A percentile compares a stretch with the other conserved stretches of the same genome.
Conservation (phyloP, 2,888 invertebrate genomes). For the Drosophila greeni region DNA sequence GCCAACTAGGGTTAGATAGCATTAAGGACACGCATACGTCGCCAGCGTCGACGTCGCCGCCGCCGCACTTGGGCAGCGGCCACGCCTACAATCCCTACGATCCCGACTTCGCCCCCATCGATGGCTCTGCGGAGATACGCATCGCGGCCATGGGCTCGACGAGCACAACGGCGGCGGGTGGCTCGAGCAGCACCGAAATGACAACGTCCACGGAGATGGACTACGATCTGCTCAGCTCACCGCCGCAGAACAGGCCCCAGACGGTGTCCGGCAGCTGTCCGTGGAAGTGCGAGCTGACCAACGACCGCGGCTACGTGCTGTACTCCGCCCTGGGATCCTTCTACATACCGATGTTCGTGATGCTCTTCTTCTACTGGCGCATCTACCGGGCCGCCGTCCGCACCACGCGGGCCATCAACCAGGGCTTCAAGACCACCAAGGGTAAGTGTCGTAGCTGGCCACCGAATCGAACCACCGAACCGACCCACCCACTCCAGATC, state of each 20-base stretch:
- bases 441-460: constrained; percentile 79
- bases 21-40: constrained; percentile 48
- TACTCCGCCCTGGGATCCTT: constrained; percentile 99
- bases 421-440: constrained; percentile 92
- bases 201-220: constrained; percentile 49
- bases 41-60: constrained; percentile 6
- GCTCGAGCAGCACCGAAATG: constrained; percentile 21
- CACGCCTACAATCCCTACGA: constrained; percentile 74
- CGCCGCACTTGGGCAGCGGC: constrained; percentile 33
- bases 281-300: constrained; percentile 94
- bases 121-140: constrained; percentile 56
- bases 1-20: constrained; percentile 77
- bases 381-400: constrained; percentile 96
- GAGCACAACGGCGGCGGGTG: constrained; percentile 12
- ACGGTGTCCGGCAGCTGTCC: constrained; percentile 83
- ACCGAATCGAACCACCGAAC: not conserved
- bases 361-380: constrained; percentile 98
- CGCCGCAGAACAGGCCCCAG: constrained; percentile 43
- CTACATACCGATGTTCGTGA: constrained; percentile 98
- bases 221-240: constrained; percentile 41
- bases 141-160: constrained; percentile 48
- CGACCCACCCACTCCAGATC: constrained; percentile 24
- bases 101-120: constrained; percentile 66
- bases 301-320: constrained; percentile 96
- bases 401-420: constrained; percentile 95